phyloP scores from a whole-genome alignment of 2,797 vertebrate species.

The Discoglossus pictus region DNA sequence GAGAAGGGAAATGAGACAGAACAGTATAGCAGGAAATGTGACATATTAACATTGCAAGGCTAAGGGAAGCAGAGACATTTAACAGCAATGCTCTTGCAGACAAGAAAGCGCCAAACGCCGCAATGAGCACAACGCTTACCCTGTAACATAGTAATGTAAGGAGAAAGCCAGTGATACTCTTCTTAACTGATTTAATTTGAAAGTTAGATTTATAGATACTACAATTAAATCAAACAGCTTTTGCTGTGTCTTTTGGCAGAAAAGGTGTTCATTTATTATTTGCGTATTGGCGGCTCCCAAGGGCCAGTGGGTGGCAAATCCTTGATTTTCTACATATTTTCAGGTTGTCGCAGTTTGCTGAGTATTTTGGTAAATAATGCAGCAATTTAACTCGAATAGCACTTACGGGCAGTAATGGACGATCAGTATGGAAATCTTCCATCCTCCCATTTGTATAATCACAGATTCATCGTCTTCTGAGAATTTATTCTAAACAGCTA shows the following conservation, averaged over 20 bases:
- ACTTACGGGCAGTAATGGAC: constrained; percentile 15
- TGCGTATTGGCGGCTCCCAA: background rate
- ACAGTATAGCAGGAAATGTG: no score
- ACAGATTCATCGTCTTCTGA: constrained; percentile 13
- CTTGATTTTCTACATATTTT: constrained; percentile 29
- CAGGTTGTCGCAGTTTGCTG: constrained; percentile 13
- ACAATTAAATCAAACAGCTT: no score
- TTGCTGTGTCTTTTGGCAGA: background rate
- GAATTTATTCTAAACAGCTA: constrained; percentile 45
- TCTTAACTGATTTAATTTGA: no score
- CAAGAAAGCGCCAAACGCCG: no score
- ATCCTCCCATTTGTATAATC: constrained; percentile 18
- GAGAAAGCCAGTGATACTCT: constrained; percentile 1
- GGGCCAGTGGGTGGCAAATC: constrained; percentile 16
- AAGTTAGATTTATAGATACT: no score
- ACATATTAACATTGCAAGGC: no score
- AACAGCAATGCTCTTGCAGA: no score
- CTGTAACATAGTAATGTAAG: no score
- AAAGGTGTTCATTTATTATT: constrained; percentile 19
- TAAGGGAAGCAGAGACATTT: no score
- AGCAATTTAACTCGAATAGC: constrained; percentile 28
- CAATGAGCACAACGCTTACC: no score
- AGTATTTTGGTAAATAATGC: constrained; percentile 44
- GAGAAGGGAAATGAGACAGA: no score
- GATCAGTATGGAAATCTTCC: constrained; percentile 32